A percentile compares a stretch with the other conserved stretches of the same genome.
These are phyloP conservation scores for Telenomus remus DNA, from an alignment of 1,140 invertebrate species.

Conservation along the genomic window DNA sequence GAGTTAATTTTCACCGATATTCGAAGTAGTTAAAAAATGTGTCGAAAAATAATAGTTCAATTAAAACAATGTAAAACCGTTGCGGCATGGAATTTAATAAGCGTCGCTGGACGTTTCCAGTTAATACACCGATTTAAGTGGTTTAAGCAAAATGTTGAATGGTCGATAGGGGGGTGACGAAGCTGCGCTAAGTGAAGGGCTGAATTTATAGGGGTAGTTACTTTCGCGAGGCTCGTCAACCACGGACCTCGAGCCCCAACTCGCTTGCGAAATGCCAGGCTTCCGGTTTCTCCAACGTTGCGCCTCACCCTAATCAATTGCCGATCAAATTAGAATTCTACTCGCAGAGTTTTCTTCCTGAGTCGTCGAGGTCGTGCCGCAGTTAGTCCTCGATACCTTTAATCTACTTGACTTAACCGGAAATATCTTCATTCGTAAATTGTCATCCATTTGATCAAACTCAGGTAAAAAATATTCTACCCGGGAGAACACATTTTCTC, in stretches of 20 bases:
- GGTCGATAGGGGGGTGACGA: constrained; percentile 56
- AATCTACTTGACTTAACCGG: constrained; percentile 48
- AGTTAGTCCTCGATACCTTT: constrained; percentile 44
- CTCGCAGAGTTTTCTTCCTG: constrained; percentile 45
- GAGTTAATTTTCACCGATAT: not conserved
- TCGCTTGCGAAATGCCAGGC: constrained; percentile 45
- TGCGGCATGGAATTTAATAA: constrained; percentile 27
- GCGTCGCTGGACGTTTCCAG: constrained; percentile 12
- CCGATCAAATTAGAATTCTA: constrained; percentile 61
- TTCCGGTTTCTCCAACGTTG: constrained; percentile 42
- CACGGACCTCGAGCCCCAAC: constrained; percentile 39
- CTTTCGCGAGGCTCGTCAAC: constrained; percentile 58
- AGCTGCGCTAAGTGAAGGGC: constrained; percentile 54
- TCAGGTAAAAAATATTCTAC: constrained; percentile 24
- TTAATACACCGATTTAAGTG: constrained; percentile 41
- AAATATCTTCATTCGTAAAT: constrained; percentile 59
- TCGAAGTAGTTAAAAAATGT: not conserved
- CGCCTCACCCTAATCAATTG: constrained; percentile 59
- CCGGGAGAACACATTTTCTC: constrained; percentile 23
- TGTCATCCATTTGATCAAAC: constrained; percentile 54
- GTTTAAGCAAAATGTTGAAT: constrained; percentile 46
- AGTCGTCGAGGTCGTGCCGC: constrained; percentile 27
- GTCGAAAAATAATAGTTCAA: not conserved
- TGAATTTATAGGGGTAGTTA: constrained; percentile 62
- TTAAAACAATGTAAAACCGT: constrained; percentile 2